Conservation (phyloP, 2,888 invertebrate genomes). For the Clanis bilineata region DNA sequence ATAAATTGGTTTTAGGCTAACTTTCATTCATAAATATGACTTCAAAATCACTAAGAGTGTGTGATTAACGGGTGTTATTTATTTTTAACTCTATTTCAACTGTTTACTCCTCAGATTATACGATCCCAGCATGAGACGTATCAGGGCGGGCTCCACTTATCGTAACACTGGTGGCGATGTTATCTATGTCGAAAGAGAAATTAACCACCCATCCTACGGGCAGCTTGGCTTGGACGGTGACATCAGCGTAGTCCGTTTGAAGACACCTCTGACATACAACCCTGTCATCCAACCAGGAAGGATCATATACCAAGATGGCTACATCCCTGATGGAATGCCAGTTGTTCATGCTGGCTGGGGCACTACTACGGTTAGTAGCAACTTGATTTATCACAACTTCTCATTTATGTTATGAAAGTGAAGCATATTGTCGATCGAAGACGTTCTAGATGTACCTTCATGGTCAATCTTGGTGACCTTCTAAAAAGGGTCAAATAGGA, state of each 20-base stretch:
- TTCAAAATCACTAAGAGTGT: no score
- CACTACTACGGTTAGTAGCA: conserved; percentile 34
- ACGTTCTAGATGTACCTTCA: no score
- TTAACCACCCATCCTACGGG: conserved; percentile 51
- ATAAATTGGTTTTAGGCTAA: no score
- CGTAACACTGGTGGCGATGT: conserved; percentile 53
- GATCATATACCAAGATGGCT: conserved; percentile 26
- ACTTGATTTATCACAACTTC: neutral
- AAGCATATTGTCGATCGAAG: no score
- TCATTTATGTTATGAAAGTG: no score
- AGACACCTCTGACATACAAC: conserved; percentile 23
- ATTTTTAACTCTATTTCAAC: no score
- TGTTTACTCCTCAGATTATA: conserved; percentile 36
- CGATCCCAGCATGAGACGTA: conserved; percentile 37
- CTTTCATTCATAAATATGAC: no score
- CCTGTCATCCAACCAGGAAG: conserved; percentile 26
- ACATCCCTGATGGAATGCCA: conserved; percentile 31
- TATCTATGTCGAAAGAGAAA: conserved; percentile 24
- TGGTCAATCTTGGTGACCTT: no score
- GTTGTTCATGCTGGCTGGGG: conserved; percentile 45
- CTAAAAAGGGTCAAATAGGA: no score
- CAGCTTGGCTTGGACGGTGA: conserved; percentile 41
- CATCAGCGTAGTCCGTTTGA: conserved; percentile 42
- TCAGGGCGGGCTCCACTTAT: conserved; percentile 53
- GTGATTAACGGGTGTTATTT: no score